Conservation (phyloP, 2,888 invertebrate species). For the Carcina quercana region DNA sequence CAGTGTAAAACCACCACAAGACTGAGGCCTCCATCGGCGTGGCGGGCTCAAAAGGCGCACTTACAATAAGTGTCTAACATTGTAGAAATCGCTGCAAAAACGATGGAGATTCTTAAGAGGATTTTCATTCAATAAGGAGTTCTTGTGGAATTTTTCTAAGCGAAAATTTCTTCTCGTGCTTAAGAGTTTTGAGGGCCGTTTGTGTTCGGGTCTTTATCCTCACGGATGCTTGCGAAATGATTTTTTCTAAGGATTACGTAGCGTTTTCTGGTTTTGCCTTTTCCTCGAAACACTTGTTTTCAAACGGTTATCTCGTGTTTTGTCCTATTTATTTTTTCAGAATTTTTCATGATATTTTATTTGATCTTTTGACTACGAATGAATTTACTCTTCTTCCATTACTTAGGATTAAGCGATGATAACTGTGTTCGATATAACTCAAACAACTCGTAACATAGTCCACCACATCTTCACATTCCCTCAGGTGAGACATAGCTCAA, state of each 20-base stretch:
- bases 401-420: too few relatives aligned
- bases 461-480: too few relatives aligned
- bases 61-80: conserved; percentile 7
- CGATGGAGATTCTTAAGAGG: conserved; percentile 10
- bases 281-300: too few relatives aligned
- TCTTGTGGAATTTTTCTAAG: conserved; percentile 14
- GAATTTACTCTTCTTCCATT: too few relatives aligned
- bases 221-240: conserved; percentile 5
- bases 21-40: not conserved
- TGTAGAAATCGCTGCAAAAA: conserved; percentile 8
- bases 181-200: conserved; percentile 10
- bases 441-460: too few relatives aligned
- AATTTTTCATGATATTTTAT: too few relatives aligned
- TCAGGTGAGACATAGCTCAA: too few relatives aligned
- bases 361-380: too few relatives aligned
- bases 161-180: conserved; percentile 9
- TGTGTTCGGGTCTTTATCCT: conserved; percentile 12
- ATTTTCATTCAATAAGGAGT: conserved; percentile 18
- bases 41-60: conserved; percentile 2
- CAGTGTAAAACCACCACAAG: not conserved
- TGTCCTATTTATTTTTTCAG: too few relatives aligned
- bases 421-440: too few relatives aligned
- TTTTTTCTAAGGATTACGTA: conserved; percentile 12
- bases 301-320: too few relatives aligned
- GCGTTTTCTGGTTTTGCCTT: conserved; percentile 7